These are phyloP conservation scores for Timema podura DNA, from an alignment of 2,888 invertebrate genomes.

Conservation along the genomic window DNA sequence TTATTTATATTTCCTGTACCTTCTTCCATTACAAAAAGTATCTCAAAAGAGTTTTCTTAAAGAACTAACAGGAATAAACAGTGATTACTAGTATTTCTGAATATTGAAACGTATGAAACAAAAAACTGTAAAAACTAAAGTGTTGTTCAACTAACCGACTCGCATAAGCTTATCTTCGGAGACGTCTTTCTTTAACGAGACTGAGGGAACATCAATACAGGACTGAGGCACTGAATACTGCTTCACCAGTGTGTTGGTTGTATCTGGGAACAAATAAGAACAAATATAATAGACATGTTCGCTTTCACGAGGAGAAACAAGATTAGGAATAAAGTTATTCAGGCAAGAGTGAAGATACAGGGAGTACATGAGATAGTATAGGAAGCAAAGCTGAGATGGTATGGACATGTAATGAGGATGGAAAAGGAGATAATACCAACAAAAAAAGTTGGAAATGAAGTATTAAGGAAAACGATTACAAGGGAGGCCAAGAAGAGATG, in stretches of 20 bases:
- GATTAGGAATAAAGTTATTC: neutral
- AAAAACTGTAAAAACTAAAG: neutral
- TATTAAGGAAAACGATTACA: too few species aligned
- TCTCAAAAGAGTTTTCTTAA: too few species aligned
- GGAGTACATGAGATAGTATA: too few species aligned
- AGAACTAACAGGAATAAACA: slow-evolving; percentile 1
- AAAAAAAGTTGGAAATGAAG: too few species aligned
- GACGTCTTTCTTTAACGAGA: slow-evolving; percentile 45
- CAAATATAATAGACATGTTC: neutral
- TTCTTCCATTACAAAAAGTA: too few species aligned
- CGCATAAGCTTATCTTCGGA: slow-evolving; percentile 44
- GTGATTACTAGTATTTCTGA: neutral
- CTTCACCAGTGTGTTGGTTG: neutral
- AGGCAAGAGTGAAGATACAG: neutral
- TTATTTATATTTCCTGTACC: too few species aligned
- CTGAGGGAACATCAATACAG: slow-evolving; percentile 18
- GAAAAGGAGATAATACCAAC: too few species aligned
- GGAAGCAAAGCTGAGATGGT: too few species aligned
- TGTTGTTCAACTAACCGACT: slow-evolving; percentile 38
- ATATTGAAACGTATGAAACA: too few species aligned
- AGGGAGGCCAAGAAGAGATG: too few species aligned
- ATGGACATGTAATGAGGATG: too few species aligned
- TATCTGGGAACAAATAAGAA: neutral
- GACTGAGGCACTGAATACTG: neutral
- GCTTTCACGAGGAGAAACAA: neutral